Evolutionary conservation across 2,113 vertebrate species (phyloP), one percentile per base, ranked within the genome.

Genomic region (Melospiza melodia): DNA sequence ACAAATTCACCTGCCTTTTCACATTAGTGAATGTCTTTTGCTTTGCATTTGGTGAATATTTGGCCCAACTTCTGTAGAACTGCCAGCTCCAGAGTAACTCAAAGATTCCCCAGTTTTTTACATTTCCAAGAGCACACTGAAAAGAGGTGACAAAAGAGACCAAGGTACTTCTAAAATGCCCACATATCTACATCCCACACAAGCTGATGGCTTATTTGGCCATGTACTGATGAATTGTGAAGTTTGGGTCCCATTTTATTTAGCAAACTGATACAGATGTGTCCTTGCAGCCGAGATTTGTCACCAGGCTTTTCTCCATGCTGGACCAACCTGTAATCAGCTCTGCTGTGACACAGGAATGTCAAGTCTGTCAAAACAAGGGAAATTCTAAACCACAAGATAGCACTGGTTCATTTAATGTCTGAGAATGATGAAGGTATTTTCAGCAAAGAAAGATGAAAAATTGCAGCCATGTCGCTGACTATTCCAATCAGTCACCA

Each of bases 71-170:
- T 87, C 51, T n/a, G 13, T 23, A 81, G 86, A 87, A 37, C 20
- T n/a, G 6, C 17, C 62, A 77, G 20, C 10, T 78, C 19, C n/a
- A 55, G 31, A 46, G 46, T 21, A 84, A 20, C 15, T 49, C 46
- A 74, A 21, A 83, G 3, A 25, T 63, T 75, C 21, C 35, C 30
- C 19, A 46, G 5, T 15, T 21, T 72, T 84, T 52, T 21, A 5
- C 0, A 0, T 49, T 87, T 87, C 43, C 52, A 55, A 51, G 2
- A 39, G 8, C 33, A n/a, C 5, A 21, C 10, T 63, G 13, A 63
- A 84, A 87, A 7, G 14, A 55, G 10, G 6, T 57, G 37, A 69
- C 79, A 82, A 14, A 30, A 84, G 39, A 79, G 48, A 35, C 39
- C 25, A 30, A 72, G 3, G 15, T 44, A 35, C 57, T 76, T 76